A percentile compares a stretch with the other conserved stretches of the same genome.
These are phyloP conservation scores for Epinotia brunnichana DNA, from an alignment of 2,888 invertebrate genomes.

Conservation along the genomic window DNA sequence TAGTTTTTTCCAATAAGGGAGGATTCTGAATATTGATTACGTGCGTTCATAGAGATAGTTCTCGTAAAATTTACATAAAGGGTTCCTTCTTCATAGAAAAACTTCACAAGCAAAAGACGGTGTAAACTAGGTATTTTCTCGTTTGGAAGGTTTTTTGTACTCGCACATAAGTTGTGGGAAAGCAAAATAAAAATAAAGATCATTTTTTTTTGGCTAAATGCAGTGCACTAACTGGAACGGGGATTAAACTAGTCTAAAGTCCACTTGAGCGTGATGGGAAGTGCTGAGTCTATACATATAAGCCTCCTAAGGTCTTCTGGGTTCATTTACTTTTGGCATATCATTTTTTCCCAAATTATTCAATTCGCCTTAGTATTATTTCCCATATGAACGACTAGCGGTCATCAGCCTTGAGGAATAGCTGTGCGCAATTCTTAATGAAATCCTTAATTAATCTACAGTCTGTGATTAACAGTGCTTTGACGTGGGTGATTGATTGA, in stretches of 20 bases:
- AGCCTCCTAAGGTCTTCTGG: too few species aligned
- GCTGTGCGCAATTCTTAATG: neutral
- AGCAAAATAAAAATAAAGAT: too few species aligned
- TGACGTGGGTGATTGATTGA: neutral
- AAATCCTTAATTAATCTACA: neutral
- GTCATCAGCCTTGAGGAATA: neutral
- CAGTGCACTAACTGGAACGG: too few species aligned
- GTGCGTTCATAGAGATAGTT: conserved; percentile 23
- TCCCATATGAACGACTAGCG: neutral
- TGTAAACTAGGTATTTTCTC: neutral
- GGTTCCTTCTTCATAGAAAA: neutral
- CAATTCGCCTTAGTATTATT: too few species aligned
- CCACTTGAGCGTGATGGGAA: too few species aligned
- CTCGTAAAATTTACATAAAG: conserved; percentile 17
- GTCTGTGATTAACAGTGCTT: neutral
- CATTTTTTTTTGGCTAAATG: too few species aligned
- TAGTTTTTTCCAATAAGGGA: conserved; percentile 28
- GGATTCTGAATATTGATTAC: conserved; percentile 41
- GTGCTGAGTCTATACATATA: too few species aligned
- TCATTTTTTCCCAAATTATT: too few species aligned
- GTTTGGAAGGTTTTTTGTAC: neutral
- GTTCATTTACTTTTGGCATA: too few species aligned
- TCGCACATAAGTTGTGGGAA: too few species aligned
- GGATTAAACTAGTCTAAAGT: too few species aligned
- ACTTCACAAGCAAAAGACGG: neutral